phyloP scores from a whole-genome alignment of 1,140 invertebrate species.

The Drosophila parabipectinata region DNA sequence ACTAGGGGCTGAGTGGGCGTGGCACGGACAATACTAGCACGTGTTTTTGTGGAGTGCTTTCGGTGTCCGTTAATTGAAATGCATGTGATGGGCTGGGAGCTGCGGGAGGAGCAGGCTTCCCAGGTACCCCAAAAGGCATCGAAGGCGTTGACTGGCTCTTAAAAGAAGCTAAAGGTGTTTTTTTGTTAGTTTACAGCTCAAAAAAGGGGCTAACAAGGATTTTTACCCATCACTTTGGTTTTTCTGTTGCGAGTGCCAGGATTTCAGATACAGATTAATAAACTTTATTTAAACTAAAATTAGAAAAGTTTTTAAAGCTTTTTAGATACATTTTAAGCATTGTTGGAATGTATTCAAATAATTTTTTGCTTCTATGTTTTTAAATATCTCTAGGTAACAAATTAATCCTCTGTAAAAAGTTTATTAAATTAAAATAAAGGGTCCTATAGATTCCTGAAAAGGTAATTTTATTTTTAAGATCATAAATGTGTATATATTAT shows the following conservation, averaged over 20 bases:
- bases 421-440: too few relatives aligned
- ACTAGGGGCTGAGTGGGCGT: conserved; percentile 30
- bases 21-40: conserved; percentile 37
- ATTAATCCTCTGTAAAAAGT: too few relatives aligned
- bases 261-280: neutral
- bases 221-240: conserved; percentile 10
- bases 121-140: conserved; percentile 15
- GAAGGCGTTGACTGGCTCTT: conserved; percentile 43
- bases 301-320: neutral
- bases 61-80: conserved; percentile 77
- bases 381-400: too few relatives aligned
- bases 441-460: too few relatives aligned
- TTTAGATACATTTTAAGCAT: neutral
- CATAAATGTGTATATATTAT: neutral
- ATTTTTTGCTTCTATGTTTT: too few relatives aligned
- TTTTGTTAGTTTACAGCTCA: conserved; percentile 20
- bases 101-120: neutral
- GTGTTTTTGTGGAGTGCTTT: conserved; percentile 77
- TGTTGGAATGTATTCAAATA: too few relatives aligned
- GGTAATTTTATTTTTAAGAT: too few relatives aligned
- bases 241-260: neutral
- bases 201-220: neutral
- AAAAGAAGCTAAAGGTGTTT: conserved; percentile 61
- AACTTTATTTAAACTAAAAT: neutral
- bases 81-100: conserved; percentile 55